Base-by-base conservation (phyloP, 2,113 vertebrate species). In the Coryphaenoides rupestris region DNA sequence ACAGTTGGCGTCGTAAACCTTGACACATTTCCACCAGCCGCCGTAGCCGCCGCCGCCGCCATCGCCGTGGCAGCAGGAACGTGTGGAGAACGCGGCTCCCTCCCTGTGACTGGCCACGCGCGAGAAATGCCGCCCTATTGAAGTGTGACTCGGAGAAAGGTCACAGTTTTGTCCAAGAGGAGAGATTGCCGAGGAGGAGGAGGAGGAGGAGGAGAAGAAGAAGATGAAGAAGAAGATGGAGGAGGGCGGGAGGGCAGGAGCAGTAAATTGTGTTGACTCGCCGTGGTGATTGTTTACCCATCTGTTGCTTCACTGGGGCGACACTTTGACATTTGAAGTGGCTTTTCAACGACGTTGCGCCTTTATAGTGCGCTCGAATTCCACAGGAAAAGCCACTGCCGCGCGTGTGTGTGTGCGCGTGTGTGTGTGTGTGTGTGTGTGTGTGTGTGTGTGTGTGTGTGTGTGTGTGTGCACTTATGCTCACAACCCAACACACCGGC, bases 111-210 rank as follows among this genome's bases (percentile, higher is more conserved):
- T 70, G 60, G 24, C 59, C 21, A 21, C 62, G 49, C 45, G 66
- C 76, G 70, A 74, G 69, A 81, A 82, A 77, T 74, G 59, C 66
- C 80, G 7, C 77, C 74, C 77, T 78, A 84, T 82, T 63, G 64
- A 72, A 60, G 65, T 72, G 58, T 74, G 69, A 67, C 65, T 63
- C 1, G 0, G 22, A 17, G 45, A 80, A 58, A 65, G 46, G 56
- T 78, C 72, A 69, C 60, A 61, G 62, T 68, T 16, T 73, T 33
- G 47, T 16, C 21, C 0, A 0, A 71, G 47, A 66, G 40, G 26
- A 65, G 3, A 5, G 65, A 58, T 19, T 33, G 9, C 17, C 0
- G 21, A 22, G 5, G 15, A 21, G 19, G 66, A 0, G 28, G 10
- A 5, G 28, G 10, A 33, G 7, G 10, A 33, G 28, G 10, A 10